These are phyloP conservation scores for Archocentrus centrarchus DNA, from an alignment of 2,113 vertebrate genomes.

Conservation along the genomic window DNA sequence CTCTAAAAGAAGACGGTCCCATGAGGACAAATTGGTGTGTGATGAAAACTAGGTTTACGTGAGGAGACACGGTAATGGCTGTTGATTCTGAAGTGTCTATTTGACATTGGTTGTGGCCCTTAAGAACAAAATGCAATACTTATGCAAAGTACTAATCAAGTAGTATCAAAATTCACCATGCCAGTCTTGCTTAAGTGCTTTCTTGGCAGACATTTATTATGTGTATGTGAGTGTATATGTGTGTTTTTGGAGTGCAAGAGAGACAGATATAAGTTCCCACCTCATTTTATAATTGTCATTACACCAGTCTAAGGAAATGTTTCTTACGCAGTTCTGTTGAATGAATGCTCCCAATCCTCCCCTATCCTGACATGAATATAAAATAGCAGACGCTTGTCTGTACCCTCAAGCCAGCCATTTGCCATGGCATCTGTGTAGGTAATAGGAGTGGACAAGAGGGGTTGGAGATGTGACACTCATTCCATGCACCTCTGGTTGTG, in stretches of 20 bases:
- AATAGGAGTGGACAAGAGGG: conserved; percentile 76
- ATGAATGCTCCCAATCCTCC: conserved; percentile 37
- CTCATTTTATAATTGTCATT: conserved; percentile 61
- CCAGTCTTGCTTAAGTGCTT: conserved; percentile 73
- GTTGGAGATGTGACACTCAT: conserved; percentile 67
- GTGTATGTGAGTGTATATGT: conserved; percentile 14
- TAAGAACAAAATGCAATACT: conserved; percentile 63
- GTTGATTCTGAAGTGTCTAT: conserved; percentile 66
- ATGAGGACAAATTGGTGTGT: conserved; percentile 43
- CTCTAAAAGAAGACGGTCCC: conserved; percentile 36
- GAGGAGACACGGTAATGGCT: conserved; percentile 57
- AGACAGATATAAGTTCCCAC: conserved; percentile 53
- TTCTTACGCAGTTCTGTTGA: conserved; percentile 48
- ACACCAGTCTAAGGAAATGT: conserved; percentile 40
- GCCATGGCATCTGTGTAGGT: conserved; percentile 71
- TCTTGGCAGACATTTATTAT: conserved; percentile 67
- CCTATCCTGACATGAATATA: conserved; percentile 69
- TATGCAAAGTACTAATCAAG: conserved; percentile 69
- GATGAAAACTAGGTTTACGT: conserved; percentile 53
- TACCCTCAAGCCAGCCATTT: conserved; percentile 68
- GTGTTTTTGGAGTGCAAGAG: conserved; percentile 5
- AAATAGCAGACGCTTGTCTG: conserved; percentile 61
- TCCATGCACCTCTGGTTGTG: conserved; percentile 63
- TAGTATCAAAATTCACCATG: conserved; percentile 68
- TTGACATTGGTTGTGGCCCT: conserved; percentile 65